phyloP scores from a whole-genome alignment of 2,113 vertebrate species.

The Cygnus buccinator region DNA sequence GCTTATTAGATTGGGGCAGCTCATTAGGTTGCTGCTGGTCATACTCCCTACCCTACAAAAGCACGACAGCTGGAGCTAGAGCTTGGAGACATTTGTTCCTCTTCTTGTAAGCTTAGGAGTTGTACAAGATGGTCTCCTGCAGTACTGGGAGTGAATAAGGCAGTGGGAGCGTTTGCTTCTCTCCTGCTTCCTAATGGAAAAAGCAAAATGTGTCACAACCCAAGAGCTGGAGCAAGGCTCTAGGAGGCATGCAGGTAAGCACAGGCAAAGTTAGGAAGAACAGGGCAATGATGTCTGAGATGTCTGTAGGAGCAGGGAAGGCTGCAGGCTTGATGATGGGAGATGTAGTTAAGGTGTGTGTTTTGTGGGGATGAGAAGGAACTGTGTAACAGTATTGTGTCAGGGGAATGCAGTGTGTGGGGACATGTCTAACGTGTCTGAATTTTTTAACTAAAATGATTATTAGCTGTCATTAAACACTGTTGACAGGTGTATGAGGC shows the following conservation, averaged over 20 bases:
- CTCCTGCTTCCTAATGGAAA: background rate
- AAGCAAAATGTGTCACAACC: fast-evolving
- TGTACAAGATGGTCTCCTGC: fast-evolving
- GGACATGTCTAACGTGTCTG: background rate
- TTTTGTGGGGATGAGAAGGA: background rate
- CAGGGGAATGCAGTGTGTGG: background rate
- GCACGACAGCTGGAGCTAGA: background rate
- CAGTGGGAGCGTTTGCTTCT: fast-evolving
- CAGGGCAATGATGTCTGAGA: background rate
- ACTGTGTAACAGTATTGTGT: background rate
- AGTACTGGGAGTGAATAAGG: background rate
- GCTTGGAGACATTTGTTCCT: fast-evolving
- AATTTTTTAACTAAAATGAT: background rate
- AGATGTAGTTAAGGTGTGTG: background rate
- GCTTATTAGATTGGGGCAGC: fast-evolving
- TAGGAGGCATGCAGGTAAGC: background rate
- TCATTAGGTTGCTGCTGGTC: background rate
- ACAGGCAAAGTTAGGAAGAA: background rate
- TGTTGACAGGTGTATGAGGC: background rate
- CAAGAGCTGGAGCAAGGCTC: background rate
- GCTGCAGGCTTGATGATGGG: background rate
- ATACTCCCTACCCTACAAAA: background rate
- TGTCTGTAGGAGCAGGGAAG: background rate
- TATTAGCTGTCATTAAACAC: conserved; percentile 36
- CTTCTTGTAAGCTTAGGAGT: background rate